Conservation (phyloP, 2,113 vertebrate species). For the Podocnemis expansa region DNA sequence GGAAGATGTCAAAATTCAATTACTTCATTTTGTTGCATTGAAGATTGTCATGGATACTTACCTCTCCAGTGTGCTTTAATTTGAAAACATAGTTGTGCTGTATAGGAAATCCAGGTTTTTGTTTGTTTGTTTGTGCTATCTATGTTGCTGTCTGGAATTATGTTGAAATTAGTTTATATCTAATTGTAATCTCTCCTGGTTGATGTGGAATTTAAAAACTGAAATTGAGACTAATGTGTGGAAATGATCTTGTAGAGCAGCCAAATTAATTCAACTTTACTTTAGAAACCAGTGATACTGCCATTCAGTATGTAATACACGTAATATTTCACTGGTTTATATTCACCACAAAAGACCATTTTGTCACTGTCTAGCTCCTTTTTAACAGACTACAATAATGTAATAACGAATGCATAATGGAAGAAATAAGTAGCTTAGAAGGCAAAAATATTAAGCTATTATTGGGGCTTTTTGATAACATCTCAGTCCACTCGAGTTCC, state of each 20-base stretch:
- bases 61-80: neutral
- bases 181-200: neutral
- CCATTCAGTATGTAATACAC: neutral
- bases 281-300: neutral
- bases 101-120: neutral
- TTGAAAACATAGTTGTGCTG: neutral
- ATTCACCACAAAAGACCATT: neutral
- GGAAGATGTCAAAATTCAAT: neutral
- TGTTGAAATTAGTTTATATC: neutral
- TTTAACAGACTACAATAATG: neutral
- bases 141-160: neutral
- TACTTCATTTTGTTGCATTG: neutral
- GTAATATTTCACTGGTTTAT: neutral
- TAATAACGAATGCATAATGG: neutral
- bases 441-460: neutral
- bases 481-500: neutral
- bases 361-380: neutral
- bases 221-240: neutral
- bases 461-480: neutral
- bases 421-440: neutral
- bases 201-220: neutral
- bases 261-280: neutral
- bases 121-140: no score
- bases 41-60: neutral
- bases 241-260: neutral